Base-by-base conservation (phyloP, 1,140 invertebrate genomes). In the Rhysida immarginata region DNA sequence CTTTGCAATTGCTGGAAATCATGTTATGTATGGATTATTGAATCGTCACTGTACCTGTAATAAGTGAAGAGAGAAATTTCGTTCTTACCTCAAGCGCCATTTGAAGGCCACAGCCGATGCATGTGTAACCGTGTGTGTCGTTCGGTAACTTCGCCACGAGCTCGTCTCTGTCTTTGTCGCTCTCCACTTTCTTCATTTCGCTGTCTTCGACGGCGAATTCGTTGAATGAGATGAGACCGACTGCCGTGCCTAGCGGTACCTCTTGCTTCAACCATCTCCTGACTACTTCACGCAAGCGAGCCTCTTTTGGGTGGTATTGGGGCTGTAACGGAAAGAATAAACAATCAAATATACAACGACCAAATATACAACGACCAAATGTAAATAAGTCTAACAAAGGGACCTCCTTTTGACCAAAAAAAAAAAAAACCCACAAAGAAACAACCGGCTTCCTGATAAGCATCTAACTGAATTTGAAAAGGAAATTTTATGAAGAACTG, bases 251-350 rank as follows among this genome's bases (percentile, higher is more conserved):
- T 14, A 57, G 18, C 18, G 25, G 21, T 18, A 58, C 16, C 16
- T 58, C 57, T 16, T 58, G 44, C 5, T 44, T 44, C 14, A 58
- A 23, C 57, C 57, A 58, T 26, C 46, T 58, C 2, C n/a, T 46
- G 8, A 54, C 26, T 16, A 54, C 45, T 35, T 58, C 13, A 20
- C 23, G 35, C 11, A 60, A n/a, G n/a, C n/a, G n/a, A n/a, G n/a
- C n/a, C n/a, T n/a, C n/a, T n/a, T n/a, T n/a, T n/a, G n/a, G n/a
- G n/a, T n/a, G n/a, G n/a, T n/a, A n/a, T n/a, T n/a, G n/a, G n/a
- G n/a, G n/a, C n/a, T n/a, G n/a, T n/a, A n/a, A n/a, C n/a, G n/a
- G n/a, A n/a, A n/a, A n/a, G n/a, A n/a, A n/a, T n/a, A n/a, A n/a
- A n/a, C n/a, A n/a, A n/a, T n/a, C n/a, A n/a, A n/a, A n/a, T n/a